These are phyloP conservation scores for Formica exsecta DNA, from an alignment of 1,140 invertebrate species.

Conservation along the genomic window DNA sequence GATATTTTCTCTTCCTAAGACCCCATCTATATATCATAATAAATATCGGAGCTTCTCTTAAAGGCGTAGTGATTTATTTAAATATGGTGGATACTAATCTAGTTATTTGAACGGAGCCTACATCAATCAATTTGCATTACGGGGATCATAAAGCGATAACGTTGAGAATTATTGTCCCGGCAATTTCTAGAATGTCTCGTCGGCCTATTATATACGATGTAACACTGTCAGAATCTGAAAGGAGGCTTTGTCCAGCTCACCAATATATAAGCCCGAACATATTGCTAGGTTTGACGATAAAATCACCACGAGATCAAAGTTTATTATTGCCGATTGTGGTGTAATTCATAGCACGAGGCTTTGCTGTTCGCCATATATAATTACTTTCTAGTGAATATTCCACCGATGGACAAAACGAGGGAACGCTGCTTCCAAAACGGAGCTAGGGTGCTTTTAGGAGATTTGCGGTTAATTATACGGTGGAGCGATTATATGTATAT, in stretches of 20 bases:
- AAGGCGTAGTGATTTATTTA: not conserved
- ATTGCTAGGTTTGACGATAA: slow-evolving; percentile 26
- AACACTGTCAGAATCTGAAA: not conserved
- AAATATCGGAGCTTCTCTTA: not conserved
- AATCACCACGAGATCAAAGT: slow-evolving; percentile 13
- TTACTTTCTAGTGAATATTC: slow-evolving; percentile 43
- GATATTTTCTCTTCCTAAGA: not conserved
- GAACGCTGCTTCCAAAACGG: not conserved
- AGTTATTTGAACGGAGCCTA: not conserved
- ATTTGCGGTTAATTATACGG: slow-evolving; percentile 35
- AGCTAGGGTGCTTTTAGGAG: not conserved
- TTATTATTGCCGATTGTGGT: not conserved
- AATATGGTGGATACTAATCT: not conserved
- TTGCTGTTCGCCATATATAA: not conserved
- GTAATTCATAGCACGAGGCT: slow-evolving; percentile 28
- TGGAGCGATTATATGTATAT: not conserved
- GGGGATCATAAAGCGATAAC: not conserved
- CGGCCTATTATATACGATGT: not conserved
- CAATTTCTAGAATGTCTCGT: not conserved
- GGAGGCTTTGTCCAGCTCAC: slow-evolving; percentile 31
- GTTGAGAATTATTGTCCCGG: not conserved
- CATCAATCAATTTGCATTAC: slow-evolving; percentile 1
- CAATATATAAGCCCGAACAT: not conserved
- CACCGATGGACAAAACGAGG: not conserved
- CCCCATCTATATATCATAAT: not conserved